Conservation (phyloP, 2,113 vertebrate species). For the Heliornis fulica region DNA sequence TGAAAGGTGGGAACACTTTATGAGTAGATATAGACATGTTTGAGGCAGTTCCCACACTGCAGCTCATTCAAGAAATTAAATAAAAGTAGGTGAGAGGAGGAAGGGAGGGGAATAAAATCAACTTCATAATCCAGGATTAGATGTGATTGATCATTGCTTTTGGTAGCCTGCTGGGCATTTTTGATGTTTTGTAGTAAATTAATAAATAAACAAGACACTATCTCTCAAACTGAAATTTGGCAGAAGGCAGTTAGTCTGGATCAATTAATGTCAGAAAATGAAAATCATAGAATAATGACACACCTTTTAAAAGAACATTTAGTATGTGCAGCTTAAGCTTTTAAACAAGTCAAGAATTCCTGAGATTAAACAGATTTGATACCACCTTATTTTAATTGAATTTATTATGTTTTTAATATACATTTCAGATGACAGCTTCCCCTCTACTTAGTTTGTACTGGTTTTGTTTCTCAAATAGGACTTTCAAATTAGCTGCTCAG, state of each 20-base stretch:
- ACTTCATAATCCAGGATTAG: background rate
- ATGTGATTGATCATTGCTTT: background rate
- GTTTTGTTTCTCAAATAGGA: background rate
- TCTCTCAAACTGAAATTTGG: conserved; percentile 12
- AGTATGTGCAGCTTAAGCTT: background rate
- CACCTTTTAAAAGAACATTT: background rate
- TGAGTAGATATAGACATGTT: background rate
- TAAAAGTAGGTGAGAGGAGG: background rate
- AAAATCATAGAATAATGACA: background rate
- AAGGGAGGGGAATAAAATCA: background rate
- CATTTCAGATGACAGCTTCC: background rate
- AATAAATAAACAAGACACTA: conserved; percentile 18
- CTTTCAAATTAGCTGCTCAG: background rate
- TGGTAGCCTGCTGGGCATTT: background rate
- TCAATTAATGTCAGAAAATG: background rate
- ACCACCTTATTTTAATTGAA: background rate
- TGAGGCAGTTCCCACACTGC: background rate
- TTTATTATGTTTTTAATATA: background rate
- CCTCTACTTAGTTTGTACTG: background rate
- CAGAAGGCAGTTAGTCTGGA: conserved; percentile 27
- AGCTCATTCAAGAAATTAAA: background rate
- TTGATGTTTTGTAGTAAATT: conserved; percentile 20
- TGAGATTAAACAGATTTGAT: background rate
- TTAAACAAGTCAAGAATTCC: background rate
- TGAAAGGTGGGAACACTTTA: background rate